These are phyloP conservation scores for Choloepus hoffmanni DNA, from an alignment of 2,113 vertebrate genomes.

Conservation along the genomic window DNA sequence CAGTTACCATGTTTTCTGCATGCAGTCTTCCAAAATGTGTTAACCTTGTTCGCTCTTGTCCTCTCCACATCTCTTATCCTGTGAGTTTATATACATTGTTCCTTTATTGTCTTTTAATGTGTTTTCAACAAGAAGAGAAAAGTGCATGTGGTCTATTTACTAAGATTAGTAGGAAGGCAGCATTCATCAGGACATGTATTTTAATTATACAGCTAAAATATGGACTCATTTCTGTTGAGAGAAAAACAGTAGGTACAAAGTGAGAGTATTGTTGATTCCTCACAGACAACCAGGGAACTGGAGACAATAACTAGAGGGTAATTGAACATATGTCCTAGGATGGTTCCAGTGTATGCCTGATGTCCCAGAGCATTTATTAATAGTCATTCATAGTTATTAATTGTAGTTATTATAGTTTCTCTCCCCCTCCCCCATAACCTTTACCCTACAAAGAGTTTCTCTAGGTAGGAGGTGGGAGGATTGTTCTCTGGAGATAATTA, in stretches of 20 bases:
- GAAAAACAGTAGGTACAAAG: not conserved
- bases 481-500: not conserved
- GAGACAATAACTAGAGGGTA: not conserved
- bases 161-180: slow-evolving; percentile 19
- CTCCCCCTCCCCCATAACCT: not conserved
- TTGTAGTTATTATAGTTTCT: not conserved
- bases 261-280: not conserved
- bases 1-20: not conserved
- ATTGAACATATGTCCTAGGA: not conserved
- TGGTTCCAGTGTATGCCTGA: not conserved
- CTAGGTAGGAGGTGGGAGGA: not conserved
- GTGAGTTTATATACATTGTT: not conserved
- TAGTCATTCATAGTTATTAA: slow-evolving; percentile 2
- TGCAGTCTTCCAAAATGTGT: not conserved
- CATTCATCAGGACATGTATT: slow-evolving; percentile 7
- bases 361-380: not conserved
- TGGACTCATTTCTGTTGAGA: slow-evolving; percentile 18
- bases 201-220: not conserved
- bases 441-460: not conserved
- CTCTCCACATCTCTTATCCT: not conserved
- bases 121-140: slow-evolving; percentile 8
- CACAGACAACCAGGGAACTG: not conserved
- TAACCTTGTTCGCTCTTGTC: not conserved
- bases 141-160: not conserved
- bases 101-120: slow-evolving; percentile 22